Percentiles rank a stretch among this genome's conserved stretches.
phyloP scores from a whole-genome alignment of 2,888 invertebrate species.

The Dimorphilus gyrociliatus region DNA sequence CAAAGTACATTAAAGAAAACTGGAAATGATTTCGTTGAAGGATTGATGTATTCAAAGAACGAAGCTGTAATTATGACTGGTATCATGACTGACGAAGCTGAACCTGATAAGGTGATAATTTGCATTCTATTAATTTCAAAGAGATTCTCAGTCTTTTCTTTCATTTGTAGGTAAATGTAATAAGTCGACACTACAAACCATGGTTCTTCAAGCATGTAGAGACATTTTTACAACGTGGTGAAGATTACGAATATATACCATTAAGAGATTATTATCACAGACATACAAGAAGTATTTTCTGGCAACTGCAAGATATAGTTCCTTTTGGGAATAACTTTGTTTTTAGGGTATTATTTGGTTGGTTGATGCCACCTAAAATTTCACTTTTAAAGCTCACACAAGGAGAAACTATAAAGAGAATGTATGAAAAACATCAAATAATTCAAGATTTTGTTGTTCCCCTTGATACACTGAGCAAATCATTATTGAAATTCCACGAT shows the following conservation, averaged over 20 bases:
- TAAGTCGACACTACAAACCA: slow-evolving; percentile 60
- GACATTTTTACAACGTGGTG: slow-evolving; percentile 33
- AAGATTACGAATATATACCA: slow-evolving; percentile 53
- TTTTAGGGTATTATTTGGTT: slow-evolving; percentile 57
- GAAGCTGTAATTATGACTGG: slow-evolving; percentile 61
- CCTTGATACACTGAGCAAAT: slow-evolving; percentile 44
- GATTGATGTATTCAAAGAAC: slow-evolving; percentile 48
- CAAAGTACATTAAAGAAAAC: slow-evolving; percentile 40
- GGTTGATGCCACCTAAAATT: slow-evolving; percentile 67
- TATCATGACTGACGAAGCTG: slow-evolving; percentile 48
- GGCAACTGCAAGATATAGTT: slow-evolving; percentile 67
- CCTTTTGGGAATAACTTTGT: slow-evolving; percentile 60
- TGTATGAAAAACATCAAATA: slow-evolving; percentile 60
- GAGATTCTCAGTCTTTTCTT: neutral
- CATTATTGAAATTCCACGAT: slow-evolving; percentile 50
- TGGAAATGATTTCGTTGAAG: slow-evolving; percentile 59
- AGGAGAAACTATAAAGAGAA: slow-evolving; percentile 48
- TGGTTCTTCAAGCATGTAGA: slow-evolving; percentile 69
- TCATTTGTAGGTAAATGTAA: slow-evolving; percentile 47
- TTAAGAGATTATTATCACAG: slow-evolving; percentile 64
- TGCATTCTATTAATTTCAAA: neutral
- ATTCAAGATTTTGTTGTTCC: slow-evolving; percentile 67
- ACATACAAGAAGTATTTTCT: slow-evolving; percentile 61
- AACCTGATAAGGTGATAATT: slow-evolving; percentile 44
- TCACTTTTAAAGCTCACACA: slow-evolving; percentile 62